Evolutionary conservation across 2,888 invertebrate genomes (phyloP).

Genomic region (Nyleta sp.): DNA sequence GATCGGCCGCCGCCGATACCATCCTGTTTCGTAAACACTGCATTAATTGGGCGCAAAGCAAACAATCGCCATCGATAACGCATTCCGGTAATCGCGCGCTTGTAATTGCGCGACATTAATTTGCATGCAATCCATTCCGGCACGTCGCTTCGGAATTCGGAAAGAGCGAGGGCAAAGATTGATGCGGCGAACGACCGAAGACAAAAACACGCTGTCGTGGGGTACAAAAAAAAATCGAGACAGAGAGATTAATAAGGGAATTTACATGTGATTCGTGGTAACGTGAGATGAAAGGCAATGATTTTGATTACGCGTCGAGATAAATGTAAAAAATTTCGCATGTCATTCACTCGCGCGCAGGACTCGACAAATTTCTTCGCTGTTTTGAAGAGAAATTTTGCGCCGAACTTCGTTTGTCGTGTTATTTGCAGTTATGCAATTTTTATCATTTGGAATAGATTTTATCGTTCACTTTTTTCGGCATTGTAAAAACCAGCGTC

Average conservation of each 20-base stretch:
- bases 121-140: conserved; percentile 21
- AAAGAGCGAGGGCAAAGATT: conserved; percentile 7
- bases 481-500: no score
- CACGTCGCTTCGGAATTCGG: conserved; percentile 3
- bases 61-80: conserved; percentile 13
- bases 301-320: conserved; percentile 16
- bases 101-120: conserved; percentile 30
- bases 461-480: no score
- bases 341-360: not conserved
- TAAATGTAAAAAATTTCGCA: conserved; percentile 5
- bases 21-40: conserved; percentile 32
- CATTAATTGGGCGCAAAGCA: conserved; percentile 35
- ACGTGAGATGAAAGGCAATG: conserved; percentile 16
- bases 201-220: no score
- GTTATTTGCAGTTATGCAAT: no score
- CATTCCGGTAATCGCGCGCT: conserved; percentile 2
- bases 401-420: no score
- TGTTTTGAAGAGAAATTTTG: no score
- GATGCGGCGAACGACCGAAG: no score
- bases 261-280: conserved; percentile 16
- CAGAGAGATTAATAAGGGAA: conserved; percentile 20
- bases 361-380: no score
- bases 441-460: no score
- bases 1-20: conserved; percentile 1
- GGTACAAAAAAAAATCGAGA: no score